A percentile compares a stretch with the other conserved stretches of the same genome.
Conservation (phyloP, 2,113 vertebrate genomes). For the Tychaedon coryphoeus region DNA sequence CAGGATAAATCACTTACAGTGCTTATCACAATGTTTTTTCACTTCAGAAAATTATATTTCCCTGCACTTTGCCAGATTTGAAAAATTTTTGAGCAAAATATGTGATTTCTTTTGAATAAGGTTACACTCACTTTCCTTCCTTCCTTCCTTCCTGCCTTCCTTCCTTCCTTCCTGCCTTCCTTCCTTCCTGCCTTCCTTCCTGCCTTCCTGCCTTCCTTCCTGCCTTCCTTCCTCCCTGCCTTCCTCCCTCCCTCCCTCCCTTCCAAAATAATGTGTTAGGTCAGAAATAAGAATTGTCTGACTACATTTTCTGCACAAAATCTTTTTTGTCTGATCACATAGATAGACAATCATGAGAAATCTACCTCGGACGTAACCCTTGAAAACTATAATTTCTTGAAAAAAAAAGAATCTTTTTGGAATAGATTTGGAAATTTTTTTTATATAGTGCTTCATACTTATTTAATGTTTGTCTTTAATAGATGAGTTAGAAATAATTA, state of each 20-base stretch:
- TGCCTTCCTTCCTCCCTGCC: too few relatives aligned
- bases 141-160: not conserved
- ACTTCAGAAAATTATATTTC: not conserved
- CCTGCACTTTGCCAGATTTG: not conserved
- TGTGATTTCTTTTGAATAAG: not conserved
- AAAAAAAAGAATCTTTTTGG: not conserved
- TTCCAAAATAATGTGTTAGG: not conserved
- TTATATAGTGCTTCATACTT: not conserved
- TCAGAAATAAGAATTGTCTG: not conserved
- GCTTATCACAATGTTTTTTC: not conserved
- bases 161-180: accelerated
- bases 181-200: not conserved
- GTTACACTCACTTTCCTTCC: not conserved
- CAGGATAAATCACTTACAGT: not conserved
- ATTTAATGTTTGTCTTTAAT: not conserved
- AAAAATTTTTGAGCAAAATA: not conserved
- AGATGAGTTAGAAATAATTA: not conserved
- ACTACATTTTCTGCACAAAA: not conserved
- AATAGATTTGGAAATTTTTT: not conserved
- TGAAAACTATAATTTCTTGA: not conserved
- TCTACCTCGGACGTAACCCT: not conserved
- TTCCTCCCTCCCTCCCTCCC: not conserved
- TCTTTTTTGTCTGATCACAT: not conserved
- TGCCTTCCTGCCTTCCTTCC: not conserved
- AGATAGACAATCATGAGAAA: not conserved